Conservation (phyloP, 2,113 vertebrate genomes). For the Gambusia affinis region DNA sequence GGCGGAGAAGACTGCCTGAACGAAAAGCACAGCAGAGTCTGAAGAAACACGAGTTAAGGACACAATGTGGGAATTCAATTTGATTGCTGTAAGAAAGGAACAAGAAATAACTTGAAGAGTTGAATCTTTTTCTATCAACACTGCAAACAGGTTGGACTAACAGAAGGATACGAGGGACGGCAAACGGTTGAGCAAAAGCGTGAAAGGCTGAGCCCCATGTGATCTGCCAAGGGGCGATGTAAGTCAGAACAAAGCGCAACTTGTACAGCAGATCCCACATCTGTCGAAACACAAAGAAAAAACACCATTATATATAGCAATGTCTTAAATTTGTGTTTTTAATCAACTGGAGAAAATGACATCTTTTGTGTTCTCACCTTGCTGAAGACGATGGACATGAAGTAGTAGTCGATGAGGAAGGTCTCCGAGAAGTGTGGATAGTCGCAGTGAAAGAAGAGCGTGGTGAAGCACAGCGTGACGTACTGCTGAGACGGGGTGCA, state of each 20-base stretch:
- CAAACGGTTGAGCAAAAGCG: constrained; percentile 91
- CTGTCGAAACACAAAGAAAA: constrained; percentile 60
- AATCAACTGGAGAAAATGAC: neutral
- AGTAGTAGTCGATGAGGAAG: constrained; percentile 90
- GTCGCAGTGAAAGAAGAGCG: constrained; percentile 91
- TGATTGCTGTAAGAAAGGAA: neutral
- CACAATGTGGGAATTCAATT: neutral
- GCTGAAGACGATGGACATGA: constrained; percentile 92
- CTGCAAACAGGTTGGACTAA: neutral
- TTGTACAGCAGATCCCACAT: constrained; percentile 93
- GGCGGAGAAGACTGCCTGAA: constrained; percentile 89
- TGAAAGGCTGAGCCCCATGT: constrained; percentile 94
- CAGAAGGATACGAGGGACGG: constrained; percentile 90
- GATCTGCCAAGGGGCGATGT: constrained; percentile 94
- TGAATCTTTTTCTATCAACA: neutral
- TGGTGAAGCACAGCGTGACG: constrained; percentile 89
- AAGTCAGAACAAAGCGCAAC: constrained; percentile 90
- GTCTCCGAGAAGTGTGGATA: constrained; percentile 89
- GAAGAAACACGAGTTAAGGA: constrained; percentile 66
- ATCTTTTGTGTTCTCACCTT: constrained; percentile 76
- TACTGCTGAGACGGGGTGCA: constrained; percentile 89
- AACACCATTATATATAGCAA: neutral
- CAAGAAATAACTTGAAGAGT: neutral
- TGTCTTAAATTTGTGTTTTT: neutral
- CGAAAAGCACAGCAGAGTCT: constrained; percentile 92